Conservation (phyloP, 2,888 invertebrate genomes). For the Chrysodeixis includens region DNA sequence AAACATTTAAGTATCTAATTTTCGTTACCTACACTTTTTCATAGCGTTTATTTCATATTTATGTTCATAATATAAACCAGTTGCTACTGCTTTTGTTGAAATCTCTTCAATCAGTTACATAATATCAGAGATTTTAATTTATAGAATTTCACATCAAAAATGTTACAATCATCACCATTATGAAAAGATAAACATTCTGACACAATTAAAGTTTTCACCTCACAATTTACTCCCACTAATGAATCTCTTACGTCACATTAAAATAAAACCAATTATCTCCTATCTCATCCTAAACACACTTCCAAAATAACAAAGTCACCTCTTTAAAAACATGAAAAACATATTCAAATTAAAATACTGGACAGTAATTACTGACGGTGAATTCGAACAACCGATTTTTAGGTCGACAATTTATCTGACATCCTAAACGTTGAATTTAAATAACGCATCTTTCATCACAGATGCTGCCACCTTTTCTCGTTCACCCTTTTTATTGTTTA, state of each 20-base stretch:
- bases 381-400: slow-evolving; percentile 83
- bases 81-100: background rate
- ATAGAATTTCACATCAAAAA: slow-evolving; percentile 1
- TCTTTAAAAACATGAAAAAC: slow-evolving; percentile 60
- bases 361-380: slow-evolving; percentile 82
- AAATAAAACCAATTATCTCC: slow-evolving; percentile 54
- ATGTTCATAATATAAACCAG: background rate
- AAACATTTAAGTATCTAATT: no score
- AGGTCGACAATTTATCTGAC: slow-evolving; percentile 86
- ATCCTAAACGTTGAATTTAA: slow-evolving; percentile 83
- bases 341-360: slow-evolving; percentile 76
- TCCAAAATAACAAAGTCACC: slow-evolving; percentile 63
- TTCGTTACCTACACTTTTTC: no score
- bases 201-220: slow-evolving; percentile 33
- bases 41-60: background rate
- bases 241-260: slow-evolving; percentile 51
- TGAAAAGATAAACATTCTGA: slow-evolving; percentile 13
- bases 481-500: slow-evolving; percentile 44
- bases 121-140: background rate
- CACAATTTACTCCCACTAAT: slow-evolving; percentile 47
- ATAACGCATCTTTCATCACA: slow-evolving; percentile 82
- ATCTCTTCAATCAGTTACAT: background rate
- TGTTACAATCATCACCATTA: background rate
- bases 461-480: slow-evolving; percentile 52
- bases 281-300: slow-evolving; percentile 51